These are phyloP conservation scores for Proteles cristata DNA, from an alignment of 2,113 vertebrate genomes.

Conservation along the genomic window DNA sequence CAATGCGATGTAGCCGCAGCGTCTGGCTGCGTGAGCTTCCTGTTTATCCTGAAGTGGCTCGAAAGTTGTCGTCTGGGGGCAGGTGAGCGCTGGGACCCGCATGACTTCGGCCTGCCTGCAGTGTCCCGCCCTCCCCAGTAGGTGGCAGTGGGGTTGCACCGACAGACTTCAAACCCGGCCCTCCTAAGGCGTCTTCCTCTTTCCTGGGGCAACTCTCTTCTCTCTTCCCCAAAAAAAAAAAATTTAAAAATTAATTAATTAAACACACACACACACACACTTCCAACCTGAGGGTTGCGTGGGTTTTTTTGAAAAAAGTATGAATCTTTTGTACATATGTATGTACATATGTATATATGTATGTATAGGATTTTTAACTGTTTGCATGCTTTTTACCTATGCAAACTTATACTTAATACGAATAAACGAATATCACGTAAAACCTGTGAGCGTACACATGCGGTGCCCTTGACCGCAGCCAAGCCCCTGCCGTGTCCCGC, in stretches of 20 bases:
- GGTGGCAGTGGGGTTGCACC: neutral
- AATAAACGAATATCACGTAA: neutral
- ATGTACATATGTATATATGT: too few relatives aligned
- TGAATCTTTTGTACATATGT: too few relatives aligned
- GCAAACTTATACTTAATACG: neutral
- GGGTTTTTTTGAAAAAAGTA: too few relatives aligned
- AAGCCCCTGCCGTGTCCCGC: neutral
- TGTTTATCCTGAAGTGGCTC: neutral
- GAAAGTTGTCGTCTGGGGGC: neutral
- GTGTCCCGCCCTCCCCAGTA: neutral
- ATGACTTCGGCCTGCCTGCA: neutral
- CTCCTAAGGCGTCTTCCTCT: neutral
- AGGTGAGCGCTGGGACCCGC: accelerated
- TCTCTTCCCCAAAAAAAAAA: neutral
- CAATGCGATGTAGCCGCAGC: neutral
- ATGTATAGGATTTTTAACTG: too few relatives aligned
- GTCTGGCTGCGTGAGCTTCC: neutral
- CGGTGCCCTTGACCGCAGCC: neutral
- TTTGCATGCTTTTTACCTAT: neutral
- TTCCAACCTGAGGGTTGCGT: neutral
- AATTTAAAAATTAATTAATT: neutral
- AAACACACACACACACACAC: neutral
- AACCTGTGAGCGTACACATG: neutral
- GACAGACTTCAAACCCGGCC: accelerated
- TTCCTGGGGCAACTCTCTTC: neutral